Evolutionary conservation across 2,113 vertebrate species (phyloP).

Genomic region (Uria lomvia): DNA sequence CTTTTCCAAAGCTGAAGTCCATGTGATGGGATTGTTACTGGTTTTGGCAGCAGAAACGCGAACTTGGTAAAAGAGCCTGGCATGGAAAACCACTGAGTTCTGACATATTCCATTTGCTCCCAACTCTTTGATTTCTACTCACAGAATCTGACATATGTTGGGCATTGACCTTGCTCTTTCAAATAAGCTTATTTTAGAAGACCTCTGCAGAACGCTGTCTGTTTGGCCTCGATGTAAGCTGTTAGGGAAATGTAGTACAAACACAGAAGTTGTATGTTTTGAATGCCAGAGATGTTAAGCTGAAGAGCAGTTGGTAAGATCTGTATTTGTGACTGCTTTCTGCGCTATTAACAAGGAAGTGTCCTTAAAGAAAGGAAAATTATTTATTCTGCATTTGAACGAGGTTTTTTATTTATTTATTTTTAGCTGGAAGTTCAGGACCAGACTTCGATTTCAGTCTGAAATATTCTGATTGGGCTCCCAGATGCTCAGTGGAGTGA

Average conservation of each 20-base stretch:
- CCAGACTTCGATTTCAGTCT: neutral
- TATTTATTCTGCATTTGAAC: neutral
- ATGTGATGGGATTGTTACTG: constrained; percentile 22
- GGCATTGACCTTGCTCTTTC: constrained; percentile 45
- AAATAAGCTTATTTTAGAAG: constrained; percentile 64
- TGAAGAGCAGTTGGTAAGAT: constrained; percentile 49
- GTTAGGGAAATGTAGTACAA: constrained; percentile 63
- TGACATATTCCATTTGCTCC: constrained; percentile 52
- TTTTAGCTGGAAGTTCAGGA: neutral
- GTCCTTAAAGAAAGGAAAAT: neutral
- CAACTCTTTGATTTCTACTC: constrained; percentile 31
- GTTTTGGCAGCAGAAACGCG: constrained; percentile 20
- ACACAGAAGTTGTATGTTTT: constrained; percentile 64
- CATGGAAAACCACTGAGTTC: constrained; percentile 8
- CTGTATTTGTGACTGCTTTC: constrained; percentile 16
- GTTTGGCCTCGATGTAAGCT: constrained; percentile 59
- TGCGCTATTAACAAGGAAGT: neutral
- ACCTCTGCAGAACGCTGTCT: constrained; percentile 47
- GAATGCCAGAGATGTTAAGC: constrained; percentile 62
- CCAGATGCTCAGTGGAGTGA: neutral
- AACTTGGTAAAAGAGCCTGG: constrained; percentile 37
- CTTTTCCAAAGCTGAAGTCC: constrained; percentile 20
- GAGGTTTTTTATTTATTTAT: neutral
- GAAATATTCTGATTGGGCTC: neutral
- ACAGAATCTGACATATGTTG: constrained; percentile 49